Evolutionary conservation across 2,888 invertebrate species (phyloP).

Genomic region (Subacronicta megacephala): DNA sequence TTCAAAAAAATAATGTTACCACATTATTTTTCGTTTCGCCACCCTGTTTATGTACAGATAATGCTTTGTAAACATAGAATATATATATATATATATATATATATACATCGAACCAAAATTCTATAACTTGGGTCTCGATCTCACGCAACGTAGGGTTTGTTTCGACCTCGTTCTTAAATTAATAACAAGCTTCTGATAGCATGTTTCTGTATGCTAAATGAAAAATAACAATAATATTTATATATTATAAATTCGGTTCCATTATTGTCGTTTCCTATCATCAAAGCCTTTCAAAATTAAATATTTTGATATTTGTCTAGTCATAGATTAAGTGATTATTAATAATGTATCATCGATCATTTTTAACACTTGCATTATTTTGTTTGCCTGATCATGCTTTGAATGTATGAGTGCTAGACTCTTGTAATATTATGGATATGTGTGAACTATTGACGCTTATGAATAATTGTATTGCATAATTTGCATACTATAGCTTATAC

Average conservation of each 20-base stretch:
- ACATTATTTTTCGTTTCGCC: not conserved
- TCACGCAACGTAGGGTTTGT: constrained; percentile 1
- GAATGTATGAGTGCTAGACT: constrained; percentile 25
- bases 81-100: too few relatives aligned
- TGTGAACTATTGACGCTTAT: constrained; percentile 14
- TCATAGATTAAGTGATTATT: constrained; percentile 56
- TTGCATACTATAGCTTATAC: not conserved
- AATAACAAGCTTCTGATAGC: constrained; percentile 23
- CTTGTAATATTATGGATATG: constrained; percentile 13
- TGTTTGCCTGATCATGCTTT: constrained; percentile 27
- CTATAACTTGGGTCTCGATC: not conserved
- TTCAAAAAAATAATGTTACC: too few relatives aligned
- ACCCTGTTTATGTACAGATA: not conserved
- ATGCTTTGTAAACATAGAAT: not conserved
- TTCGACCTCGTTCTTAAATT: constrained; percentile 22
- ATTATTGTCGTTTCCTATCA: constrained; percentile 1
- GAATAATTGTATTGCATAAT: constrained; percentile 2
- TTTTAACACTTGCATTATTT: constrained; percentile 20
- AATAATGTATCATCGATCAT: constrained; percentile 24
- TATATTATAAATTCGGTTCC: not conserved
- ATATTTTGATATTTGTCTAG: constrained; percentile 48
- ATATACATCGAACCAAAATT: not conserved
- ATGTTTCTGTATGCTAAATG: constrained; percentile 23
- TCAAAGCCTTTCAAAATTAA: constrained; percentile 27
- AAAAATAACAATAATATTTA: constrained; percentile 2